Evolutionary conservation across 2,113 vertebrate species (phyloP).

Genomic region (Hypomesus transpacificus): DNA sequence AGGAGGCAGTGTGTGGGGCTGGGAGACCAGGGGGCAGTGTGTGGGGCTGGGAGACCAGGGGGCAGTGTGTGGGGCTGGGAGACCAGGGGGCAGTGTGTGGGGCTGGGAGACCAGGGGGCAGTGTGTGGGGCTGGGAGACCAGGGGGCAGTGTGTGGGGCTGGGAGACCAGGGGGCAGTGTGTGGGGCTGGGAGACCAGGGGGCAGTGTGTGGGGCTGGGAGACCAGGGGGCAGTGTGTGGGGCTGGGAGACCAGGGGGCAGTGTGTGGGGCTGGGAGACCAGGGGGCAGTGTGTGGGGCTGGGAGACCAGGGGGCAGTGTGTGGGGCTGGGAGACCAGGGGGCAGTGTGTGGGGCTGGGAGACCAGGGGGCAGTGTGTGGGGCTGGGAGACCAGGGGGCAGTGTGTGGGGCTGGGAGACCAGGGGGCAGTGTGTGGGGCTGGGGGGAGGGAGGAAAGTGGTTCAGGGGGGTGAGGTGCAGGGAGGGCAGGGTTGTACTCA

Average conservation of each 20-base stretch:
- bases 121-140: neutral
- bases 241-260: conserved; percentile 18
- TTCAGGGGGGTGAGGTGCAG: neutral
- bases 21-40: conserved; percentile 22
- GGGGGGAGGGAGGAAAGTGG: conserved; percentile 6
- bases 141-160: conserved; percentile 15
- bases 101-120: conserved; percentile 22
- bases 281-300: conserved; percentile 18
- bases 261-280: conserved; percentile 17
- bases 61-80: neutral
- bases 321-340: conserved; percentile 24
- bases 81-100: conserved; percentile 21
- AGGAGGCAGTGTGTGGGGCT: conserved; percentile 14
- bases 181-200: conserved; percentile 24
- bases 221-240: conserved; percentile 14
- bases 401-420: conserved; percentile 20
- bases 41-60: conserved; percentile 18
- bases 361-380: conserved; percentile 14
- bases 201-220: conserved; percentile 17
- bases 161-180: neutral
- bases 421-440: conserved; percentile 13
- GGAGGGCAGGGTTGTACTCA: conserved; percentile 2
- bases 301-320: conserved; percentile 4
- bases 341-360: conserved; percentile 17
- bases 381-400: conserved; percentile 18